Evolutionary conservation across 1,140 invertebrate genomes (phyloP).

Genomic region (Bicyclus anynana): DNA sequence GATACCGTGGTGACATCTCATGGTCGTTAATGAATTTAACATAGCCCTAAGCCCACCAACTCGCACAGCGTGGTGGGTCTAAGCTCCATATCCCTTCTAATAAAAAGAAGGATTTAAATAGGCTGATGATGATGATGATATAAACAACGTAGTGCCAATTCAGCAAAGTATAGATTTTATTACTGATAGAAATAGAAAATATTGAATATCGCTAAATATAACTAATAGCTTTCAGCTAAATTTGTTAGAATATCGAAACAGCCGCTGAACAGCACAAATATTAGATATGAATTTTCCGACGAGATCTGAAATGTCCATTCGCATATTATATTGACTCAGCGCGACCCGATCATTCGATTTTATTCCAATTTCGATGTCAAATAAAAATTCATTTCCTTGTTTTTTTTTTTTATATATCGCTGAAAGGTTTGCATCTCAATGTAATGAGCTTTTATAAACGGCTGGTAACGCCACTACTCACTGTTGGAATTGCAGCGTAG

Average conservation of each 20-base stretch:
- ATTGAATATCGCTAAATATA: not conserved
- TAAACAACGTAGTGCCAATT: too few species aligned
- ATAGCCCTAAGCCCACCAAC: too few species aligned
- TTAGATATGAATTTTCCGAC: constrained; percentile 6
- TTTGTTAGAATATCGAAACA: not conserved
- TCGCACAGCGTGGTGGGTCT: too few species aligned
- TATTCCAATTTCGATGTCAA: constrained; percentile 16
- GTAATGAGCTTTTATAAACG: too few species aligned
- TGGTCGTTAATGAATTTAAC: too few species aligned
- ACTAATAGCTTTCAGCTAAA: not conserved
- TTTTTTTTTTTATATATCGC: not conserved
- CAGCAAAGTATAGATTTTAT: not conserved
- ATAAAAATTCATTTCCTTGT: constrained; percentile 9
- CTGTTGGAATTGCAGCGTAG: too few species aligned
- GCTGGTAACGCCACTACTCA: too few species aligned
- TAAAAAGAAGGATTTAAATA: too few species aligned
- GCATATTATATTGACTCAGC: constrained; percentile 7
- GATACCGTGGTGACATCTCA: too few species aligned
- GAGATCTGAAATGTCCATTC: not conserved
- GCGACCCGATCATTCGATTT: constrained; percentile 12
- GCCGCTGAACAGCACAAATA: not conserved
- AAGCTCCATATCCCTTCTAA: too few species aligned
- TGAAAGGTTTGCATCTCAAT: too few species aligned
- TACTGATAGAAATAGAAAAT: not conserved
- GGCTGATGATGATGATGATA: too few species aligned